Evolutionary conservation across 2,888 invertebrate species (phyloP).

Genomic region (Desoria tigrina): DNA sequence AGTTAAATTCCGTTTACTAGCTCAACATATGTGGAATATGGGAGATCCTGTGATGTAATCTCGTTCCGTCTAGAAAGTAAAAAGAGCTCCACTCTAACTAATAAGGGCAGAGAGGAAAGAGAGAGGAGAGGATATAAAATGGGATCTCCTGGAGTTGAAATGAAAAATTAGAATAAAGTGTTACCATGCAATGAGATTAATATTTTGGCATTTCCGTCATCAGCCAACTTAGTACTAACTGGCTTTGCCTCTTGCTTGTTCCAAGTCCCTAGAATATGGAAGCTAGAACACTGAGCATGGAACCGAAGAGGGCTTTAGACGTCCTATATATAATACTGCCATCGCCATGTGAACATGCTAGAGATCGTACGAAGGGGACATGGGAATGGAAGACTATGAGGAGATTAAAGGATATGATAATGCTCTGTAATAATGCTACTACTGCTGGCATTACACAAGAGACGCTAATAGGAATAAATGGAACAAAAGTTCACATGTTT

Average conservation of each 20-base stretch:
- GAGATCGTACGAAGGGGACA: no score
- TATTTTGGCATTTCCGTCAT: conserved; percentile 19
- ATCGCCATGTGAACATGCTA: no score
- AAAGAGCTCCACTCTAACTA: conserved; percentile 4
- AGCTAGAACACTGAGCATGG: no score
- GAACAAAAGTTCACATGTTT: conserved; percentile 8
- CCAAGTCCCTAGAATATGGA: no score
- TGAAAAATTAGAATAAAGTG: conserved; percentile 21
- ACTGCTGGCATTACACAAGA: background rate
- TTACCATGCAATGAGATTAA: conserved; percentile 15
- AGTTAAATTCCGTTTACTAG: background rate
- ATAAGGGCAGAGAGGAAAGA: no score
- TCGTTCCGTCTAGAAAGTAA: no score
- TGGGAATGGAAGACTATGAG: no score
- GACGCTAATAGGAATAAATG: conserved; percentile 8
- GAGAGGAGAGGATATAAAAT: conserved; percentile 14
- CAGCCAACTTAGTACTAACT: background rate
- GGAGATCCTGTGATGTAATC: background rate
- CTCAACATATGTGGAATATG: background rate
- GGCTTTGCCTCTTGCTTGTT: no score
- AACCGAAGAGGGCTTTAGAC: no score
- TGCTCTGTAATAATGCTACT: no score
- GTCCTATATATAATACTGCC: no score
- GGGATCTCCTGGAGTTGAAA: conserved; percentile 10
- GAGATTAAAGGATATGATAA: no score